Conservation (phyloP, 2,888 invertebrate species). For the Rhabditoides inermis region DNA sequence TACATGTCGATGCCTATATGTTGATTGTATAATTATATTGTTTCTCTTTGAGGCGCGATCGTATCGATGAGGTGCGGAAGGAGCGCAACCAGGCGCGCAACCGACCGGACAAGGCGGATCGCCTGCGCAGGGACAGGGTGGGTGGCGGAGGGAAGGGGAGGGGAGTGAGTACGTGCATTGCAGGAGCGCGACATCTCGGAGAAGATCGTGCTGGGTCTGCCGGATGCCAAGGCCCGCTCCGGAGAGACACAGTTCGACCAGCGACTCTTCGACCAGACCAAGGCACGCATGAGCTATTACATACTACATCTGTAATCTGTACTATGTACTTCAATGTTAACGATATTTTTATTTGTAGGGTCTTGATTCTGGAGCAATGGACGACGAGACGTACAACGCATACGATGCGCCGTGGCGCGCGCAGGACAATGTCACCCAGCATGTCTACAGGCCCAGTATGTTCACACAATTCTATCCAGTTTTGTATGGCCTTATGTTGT, state of each 20-base stretch:
- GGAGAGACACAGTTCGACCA: constrained; percentile 71
- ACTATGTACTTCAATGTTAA: neutral
- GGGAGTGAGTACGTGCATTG: constrained; percentile 6
- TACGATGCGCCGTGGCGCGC: constrained; percentile 98
- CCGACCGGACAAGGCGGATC: constrained; percentile 80
- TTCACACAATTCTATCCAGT: constrained; percentile 2
- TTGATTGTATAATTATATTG: neutral
- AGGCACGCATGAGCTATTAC: constrained; percentile 41
- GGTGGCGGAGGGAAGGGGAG: constrained; percentile 5
- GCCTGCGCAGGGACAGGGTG: constrained; percentile 57
- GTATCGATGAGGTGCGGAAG: constrained; percentile 55
- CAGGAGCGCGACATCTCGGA: constrained; percentile 94
- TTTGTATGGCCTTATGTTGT: no score
- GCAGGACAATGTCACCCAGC: constrained; percentile 72
- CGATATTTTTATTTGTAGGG: constrained; percentile 52
- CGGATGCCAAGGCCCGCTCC: constrained; percentile 63
- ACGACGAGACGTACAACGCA: constrained; percentile 93
- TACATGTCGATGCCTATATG: neutral
- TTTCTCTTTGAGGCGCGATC: constrained; percentile 35
- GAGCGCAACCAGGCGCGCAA: constrained; percentile 86
- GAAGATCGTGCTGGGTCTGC: constrained; percentile 91
- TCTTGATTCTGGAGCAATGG: constrained; percentile 79
- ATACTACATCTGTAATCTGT: neutral
- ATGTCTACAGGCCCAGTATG: constrained; percentile 76
- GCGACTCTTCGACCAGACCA: constrained; percentile 78